A percentile compares a stretch with the other conserved stretches of the same genome.
These are phyloP conservation scores for Callospermophilus lateralis DNA, from an alignment of 2,113 vertebrate species.

Conservation along the genomic window DNA sequence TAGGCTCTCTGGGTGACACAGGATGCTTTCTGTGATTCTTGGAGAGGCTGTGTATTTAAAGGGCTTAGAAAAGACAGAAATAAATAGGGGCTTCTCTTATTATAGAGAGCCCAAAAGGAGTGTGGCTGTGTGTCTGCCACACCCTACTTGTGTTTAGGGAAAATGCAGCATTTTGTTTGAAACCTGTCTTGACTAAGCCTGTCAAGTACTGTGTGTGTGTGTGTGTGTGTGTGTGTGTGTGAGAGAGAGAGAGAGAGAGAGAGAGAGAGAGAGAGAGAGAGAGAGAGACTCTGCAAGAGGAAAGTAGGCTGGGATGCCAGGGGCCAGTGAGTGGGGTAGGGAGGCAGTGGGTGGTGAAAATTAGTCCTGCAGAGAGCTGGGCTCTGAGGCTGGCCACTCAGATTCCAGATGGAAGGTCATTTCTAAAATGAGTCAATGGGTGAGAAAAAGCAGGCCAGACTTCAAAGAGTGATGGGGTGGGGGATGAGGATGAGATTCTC, in stretches of 20 bases:
- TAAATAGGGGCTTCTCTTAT: neutral
- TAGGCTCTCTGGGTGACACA: neutral
- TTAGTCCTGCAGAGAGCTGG: constrained; percentile 27
- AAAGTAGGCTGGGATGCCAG: constrained; percentile 30
- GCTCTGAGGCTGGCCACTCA: constrained; percentile 34
- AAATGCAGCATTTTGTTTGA: constrained; percentile 48
- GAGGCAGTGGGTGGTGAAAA: neutral
- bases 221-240: constrained; percentile 48
- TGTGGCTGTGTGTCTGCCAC: constrained; percentile 5
- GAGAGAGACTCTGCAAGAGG: neutral
- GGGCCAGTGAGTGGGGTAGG: neutral
- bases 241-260: no score
- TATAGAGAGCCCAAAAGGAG: constrained; percentile 23
- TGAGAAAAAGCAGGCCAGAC: constrained; percentile 36
- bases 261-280: no score
- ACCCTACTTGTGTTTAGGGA: constrained; percentile 44
- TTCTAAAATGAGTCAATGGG: constrained; percentile 70
- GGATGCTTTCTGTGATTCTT: constrained; percentile 2
- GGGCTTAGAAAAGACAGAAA: constrained; percentile 67
- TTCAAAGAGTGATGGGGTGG: neutral
- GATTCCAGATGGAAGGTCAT: constrained; percentile 46
- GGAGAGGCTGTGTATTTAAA: constrained; percentile 66
- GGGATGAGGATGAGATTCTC: neutral
- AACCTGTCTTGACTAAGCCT: constrained; percentile 24
- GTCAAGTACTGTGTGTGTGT: neutral